Conservation (phyloP, 2,888 invertebrate genomes). For the Sesamia inferens region DNA sequence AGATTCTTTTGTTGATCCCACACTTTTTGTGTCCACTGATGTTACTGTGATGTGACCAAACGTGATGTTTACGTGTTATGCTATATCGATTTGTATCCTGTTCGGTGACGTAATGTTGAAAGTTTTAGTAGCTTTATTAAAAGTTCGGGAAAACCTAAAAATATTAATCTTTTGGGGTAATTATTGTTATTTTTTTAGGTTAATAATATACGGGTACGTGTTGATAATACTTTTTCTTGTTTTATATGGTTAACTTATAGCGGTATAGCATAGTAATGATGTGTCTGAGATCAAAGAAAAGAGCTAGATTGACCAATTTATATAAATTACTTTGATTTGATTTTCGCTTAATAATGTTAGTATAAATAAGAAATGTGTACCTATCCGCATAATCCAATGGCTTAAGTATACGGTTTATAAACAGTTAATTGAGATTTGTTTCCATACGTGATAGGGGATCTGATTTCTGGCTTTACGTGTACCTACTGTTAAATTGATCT, state of each 20-base stretch:
- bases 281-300: background rate
- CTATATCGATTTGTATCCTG: constrained; percentile 66
- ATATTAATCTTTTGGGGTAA: too few species aligned
- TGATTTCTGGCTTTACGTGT: background rate
- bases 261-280: too few species aligned
- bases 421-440: background rate
- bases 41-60: constrained; percentile 75
- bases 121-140: constrained; percentile 6
- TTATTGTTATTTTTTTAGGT: too few species aligned
- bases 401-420: background rate
- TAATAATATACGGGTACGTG: too few species aligned
- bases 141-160: background rate
- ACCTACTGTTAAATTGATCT: too few species aligned
- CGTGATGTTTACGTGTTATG: constrained; percentile 77
- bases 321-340: background rate
- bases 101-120: constrained; percentile 6
- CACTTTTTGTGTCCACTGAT: constrained; percentile 87
- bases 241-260: background rate
- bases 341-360: too few species aligned
- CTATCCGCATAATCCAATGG: background rate
- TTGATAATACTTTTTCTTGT: too few species aligned
- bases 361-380: too few species aligned
- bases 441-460: background rate
- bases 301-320: background rate
- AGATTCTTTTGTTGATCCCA: constrained; percentile 87